These are phyloP conservation scores for Bellardia pandia DNA, from an alignment of 2,888 invertebrate genomes.

Conservation along the genomic window DNA sequence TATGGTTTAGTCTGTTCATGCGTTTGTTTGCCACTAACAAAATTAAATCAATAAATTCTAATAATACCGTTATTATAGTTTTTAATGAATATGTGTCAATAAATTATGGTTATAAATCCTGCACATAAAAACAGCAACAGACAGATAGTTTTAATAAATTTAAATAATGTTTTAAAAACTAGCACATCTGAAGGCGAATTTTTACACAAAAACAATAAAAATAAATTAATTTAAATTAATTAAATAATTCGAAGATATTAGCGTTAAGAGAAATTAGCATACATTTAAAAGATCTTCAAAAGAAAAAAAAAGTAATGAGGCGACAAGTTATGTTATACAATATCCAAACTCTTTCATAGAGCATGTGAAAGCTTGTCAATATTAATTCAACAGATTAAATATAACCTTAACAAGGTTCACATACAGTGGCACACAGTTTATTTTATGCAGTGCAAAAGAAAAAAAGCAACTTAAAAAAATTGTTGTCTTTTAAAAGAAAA, in stretches of 20 bases:
- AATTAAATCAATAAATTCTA: slow-evolving; percentile 45
- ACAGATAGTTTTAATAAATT: slow-evolving; percentile 17
- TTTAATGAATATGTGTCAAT: neutral
- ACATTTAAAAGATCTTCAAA: too few relatives aligned
- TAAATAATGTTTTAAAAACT: slow-evolving; percentile 13
- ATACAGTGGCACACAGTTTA: too few relatives aligned
- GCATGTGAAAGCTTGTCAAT: too few relatives aligned
- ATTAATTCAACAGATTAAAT: too few relatives aligned
- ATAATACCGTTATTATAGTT: slow-evolving; percentile 37
- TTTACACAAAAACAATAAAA: neutral
- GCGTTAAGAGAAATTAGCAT: neutral
- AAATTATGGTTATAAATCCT: slow-evolving; percentile 8
- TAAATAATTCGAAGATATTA: too few relatives aligned
- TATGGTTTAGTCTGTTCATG: neutral
- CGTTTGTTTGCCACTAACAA: neutral
- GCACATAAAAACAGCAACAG: slow-evolving; percentile 3
- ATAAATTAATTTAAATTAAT: neutral
- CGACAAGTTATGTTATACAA: too few relatives aligned
- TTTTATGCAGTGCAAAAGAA: too few relatives aligned
- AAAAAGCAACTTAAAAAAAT: too few relatives aligned
- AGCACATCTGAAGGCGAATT: neutral
- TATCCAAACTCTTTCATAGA: too few relatives aligned
- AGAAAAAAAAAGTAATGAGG: too few relatives aligned
- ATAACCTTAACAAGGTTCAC: too few relatives aligned
- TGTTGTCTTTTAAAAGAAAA: too few relatives aligned